Conservation (phyloP, 2,797 vertebrate genomes). For the Sarcoramphus papa region DNA sequence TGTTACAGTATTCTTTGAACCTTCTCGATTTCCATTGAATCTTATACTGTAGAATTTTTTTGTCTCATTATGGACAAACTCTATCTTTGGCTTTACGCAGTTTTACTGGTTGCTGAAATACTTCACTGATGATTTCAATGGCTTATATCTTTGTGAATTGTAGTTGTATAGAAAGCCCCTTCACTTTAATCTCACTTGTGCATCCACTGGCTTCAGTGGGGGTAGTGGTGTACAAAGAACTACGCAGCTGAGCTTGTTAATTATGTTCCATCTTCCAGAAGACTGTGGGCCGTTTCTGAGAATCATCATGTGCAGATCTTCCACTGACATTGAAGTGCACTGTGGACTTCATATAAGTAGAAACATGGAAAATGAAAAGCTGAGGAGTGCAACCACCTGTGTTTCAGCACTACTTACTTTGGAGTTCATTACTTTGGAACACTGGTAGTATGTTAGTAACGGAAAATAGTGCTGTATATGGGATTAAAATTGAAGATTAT, state of each 20-base stretch:
- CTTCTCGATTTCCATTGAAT: background rate
- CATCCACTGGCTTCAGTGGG: background rate
- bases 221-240: background rate
- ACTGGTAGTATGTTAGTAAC: background rate
- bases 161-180: background rate
- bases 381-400: background rate
- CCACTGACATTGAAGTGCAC: background rate
- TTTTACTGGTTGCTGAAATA: background rate
- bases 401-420: background rate
- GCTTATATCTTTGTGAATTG: background rate
- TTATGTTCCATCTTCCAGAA: background rate
- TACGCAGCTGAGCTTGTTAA: background rate
- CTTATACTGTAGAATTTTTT: background rate
- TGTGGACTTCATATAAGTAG: background rate
- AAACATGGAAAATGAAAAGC: background rate
- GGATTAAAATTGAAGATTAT: background rate
- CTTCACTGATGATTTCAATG: background rate
- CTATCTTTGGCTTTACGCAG: background rate
- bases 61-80: background rate
- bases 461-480: background rate
- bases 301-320: background rate
- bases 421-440: background rate
- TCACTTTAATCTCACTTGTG: background rate
- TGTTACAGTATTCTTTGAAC: background rate
- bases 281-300: background rate